Evolutionary conservation across 2,113 vertebrate species (phyloP), one percentile per base, ranked within the genome.

Genomic region (Sinocyclocheilus maitianheensis): DNA sequence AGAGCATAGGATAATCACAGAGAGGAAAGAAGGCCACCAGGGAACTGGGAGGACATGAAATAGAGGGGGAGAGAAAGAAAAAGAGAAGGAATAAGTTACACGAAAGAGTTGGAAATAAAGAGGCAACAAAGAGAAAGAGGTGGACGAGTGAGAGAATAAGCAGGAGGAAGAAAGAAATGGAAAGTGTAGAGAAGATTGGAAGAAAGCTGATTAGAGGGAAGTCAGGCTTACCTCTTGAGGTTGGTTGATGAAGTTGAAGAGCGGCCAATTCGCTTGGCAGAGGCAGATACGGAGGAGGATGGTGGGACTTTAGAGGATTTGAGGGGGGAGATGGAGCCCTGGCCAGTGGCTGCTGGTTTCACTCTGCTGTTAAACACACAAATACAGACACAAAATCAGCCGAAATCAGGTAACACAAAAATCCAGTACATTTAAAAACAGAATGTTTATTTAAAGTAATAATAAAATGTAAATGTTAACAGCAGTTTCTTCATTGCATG

Each of bases 181-280:
- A 46, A 58, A 79, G 18, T 53, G 69, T 3, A 60, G 10, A 60
- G 10, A 53, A 37, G 63, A 65, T 8, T 62, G 22, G 48, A 67
- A 26, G 62, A 51, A 48, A 51, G 14, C n/a, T 34, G n/a, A 58
- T 37, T 9, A 11, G 53, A 34, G 22, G 22, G 53, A 48, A 5
- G 63, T 12, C 13, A 80, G 2, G 90, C 86, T 92, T 89, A 98
- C 98, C 97, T 96, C 93, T 96, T 97, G 5, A 95, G 77, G 69
- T 93, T 94, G 30, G 95, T 87, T 0, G 95, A 91, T 16, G 97
- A 94, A 0, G 90, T 76, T 0, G 95, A 55, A 60, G 91, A 90
- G 87, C 95, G 94, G 77, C 88, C 93, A 65, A 97, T 97, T 91
- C 96, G 95, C 89, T 96, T 97, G 88, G 95, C 94, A 1, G 94